phyloP scores from a whole-genome alignment of 2,888 invertebrate species.

The Lacanobia wlatinum region DNA sequence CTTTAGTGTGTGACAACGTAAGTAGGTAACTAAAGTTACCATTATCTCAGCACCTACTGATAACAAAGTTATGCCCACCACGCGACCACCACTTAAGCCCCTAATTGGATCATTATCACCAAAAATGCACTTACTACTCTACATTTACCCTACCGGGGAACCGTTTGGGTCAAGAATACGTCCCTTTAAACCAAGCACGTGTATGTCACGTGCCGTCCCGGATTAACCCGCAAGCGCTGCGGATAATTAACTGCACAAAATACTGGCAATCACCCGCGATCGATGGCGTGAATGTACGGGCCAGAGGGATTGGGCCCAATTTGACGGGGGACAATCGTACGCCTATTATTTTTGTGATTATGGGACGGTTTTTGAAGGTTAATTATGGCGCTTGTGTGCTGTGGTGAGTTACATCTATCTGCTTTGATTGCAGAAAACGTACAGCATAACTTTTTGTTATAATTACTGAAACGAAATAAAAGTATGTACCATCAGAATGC shows the following conservation, averaged over 20 bases:
- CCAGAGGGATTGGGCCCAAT: slow-evolving; percentile 67
- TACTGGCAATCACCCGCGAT: slow-evolving; percentile 81
- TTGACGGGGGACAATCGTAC: slow-evolving; percentile 69
- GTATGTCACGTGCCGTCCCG: slow-evolving; percentile 88
- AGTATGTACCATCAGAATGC: too few relatives aligned
- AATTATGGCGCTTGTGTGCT: slow-evolving; percentile 18
- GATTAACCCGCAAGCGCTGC: slow-evolving; percentile 85
- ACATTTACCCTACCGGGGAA: slow-evolving; percentile 51
- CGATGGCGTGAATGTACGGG: slow-evolving; percentile 75
- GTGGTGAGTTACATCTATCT: not conserved
- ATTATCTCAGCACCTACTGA: slow-evolving; percentile 27
- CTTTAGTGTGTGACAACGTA: not conserved
- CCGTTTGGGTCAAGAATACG: slow-evolving; percentile 76
- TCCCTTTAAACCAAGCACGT: slow-evolving; percentile 81
- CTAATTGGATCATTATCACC: slow-evolving; percentile 65
- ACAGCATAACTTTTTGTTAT: too few relatives aligned
- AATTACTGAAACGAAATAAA: too few relatives aligned
- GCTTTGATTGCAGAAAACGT: not conserved
- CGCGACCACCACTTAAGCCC: slow-evolving; percentile 52
- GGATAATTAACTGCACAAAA: slow-evolving; percentile 90
- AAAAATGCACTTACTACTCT: slow-evolving; percentile 54
- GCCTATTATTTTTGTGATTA: slow-evolving; percentile 59
- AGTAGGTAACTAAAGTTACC: slow-evolving; percentile 6
- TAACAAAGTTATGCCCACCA: slow-evolving; percentile 46
- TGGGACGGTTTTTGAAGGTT: slow-evolving; percentile 29